Evolutionary conservation across 2,797 vertebrate genomes (phyloP).

Genomic region (Onychomys arenicola): DNA sequence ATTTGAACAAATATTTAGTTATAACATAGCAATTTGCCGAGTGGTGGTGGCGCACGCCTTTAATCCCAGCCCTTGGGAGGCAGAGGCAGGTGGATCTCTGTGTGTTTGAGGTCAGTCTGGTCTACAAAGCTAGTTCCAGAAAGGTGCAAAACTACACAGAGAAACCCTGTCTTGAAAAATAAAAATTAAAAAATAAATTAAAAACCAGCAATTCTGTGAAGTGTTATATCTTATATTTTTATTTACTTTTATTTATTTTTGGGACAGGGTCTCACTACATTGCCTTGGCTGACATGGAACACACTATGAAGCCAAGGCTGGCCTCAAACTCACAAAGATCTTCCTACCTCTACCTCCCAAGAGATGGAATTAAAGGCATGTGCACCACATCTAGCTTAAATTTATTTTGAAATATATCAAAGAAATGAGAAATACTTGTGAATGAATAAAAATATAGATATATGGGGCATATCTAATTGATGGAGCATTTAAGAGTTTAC

Average conservation of each 20-base stretch:
- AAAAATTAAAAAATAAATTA: too few relatives aligned
- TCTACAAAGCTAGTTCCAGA: too few relatives aligned
- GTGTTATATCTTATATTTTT: slow-evolving; percentile 37
- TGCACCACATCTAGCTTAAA: background rate
- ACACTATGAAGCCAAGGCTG: background rate
- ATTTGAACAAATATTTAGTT: slow-evolving; percentile 49
- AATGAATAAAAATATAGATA: background rate
- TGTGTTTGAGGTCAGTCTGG: too few relatives aligned
- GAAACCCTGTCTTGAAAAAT: too few relatives aligned
- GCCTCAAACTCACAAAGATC: background rate
- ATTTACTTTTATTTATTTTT: background rate
- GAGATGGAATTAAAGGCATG: background rate
- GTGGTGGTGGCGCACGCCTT: too few relatives aligned
- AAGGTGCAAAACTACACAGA: too few relatives aligned
- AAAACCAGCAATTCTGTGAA: slow-evolving; percentile 8
- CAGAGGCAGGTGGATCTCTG: too few relatives aligned
- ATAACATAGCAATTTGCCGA: background rate
- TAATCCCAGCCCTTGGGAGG: too few relatives aligned
- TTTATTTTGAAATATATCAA: slow-evolving; percentile 46
- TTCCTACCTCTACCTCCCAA: background rate
- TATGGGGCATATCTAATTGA: background rate
- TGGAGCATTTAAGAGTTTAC: background rate
- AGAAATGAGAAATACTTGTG: background rate
- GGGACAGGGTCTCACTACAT: background rate
- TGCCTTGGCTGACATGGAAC: background rate